Evolutionary conservation across 1,140 invertebrate species (phyloP).

Genomic region (Ceratina japonica): DNA sequence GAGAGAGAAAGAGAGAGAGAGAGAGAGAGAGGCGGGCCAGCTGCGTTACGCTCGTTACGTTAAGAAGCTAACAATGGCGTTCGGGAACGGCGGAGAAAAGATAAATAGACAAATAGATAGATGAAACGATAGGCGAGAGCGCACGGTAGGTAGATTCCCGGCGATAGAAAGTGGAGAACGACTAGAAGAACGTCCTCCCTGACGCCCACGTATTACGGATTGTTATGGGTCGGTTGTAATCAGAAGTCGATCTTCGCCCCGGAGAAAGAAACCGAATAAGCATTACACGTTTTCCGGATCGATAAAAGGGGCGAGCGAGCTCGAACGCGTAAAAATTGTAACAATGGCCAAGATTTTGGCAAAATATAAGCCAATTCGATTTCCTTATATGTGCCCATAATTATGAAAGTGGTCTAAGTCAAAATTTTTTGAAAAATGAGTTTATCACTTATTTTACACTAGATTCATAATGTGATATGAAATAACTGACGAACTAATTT

Average conservation of each 20-base stretch:
- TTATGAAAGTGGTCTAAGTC: no score
- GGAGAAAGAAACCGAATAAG: conserved; percentile 25
- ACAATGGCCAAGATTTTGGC: no score
- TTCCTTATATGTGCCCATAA: no score
- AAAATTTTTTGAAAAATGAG: no score
- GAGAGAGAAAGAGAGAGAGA: no score
- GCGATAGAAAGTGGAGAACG: background rate
- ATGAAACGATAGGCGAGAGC: conserved; percentile 19
- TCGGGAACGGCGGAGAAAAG: conserved; percentile 7
- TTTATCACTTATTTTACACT: no score
- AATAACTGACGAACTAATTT: no score
- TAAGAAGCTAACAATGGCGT: conserved; percentile 38
- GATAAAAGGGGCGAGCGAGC: no score
- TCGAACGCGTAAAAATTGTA: no score
- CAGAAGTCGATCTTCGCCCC: conserved; percentile 34
- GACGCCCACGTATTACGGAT: conserved; percentile 41
- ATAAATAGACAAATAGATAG: conserved; percentile 49
- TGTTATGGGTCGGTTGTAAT: conserved; percentile 29
- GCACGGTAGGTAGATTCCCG: conserved; percentile 11
- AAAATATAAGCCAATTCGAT: no score
- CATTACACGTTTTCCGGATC: no score
- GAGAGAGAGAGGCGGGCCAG: conserved; percentile 7
- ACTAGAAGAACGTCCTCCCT: conserved; percentile 5
- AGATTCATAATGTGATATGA: no score
- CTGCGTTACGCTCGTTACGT: conserved; percentile 37